phyloP scores from a whole-genome alignment of 1,140 invertebrate species.

The Polyergus mexicanus region DNA sequence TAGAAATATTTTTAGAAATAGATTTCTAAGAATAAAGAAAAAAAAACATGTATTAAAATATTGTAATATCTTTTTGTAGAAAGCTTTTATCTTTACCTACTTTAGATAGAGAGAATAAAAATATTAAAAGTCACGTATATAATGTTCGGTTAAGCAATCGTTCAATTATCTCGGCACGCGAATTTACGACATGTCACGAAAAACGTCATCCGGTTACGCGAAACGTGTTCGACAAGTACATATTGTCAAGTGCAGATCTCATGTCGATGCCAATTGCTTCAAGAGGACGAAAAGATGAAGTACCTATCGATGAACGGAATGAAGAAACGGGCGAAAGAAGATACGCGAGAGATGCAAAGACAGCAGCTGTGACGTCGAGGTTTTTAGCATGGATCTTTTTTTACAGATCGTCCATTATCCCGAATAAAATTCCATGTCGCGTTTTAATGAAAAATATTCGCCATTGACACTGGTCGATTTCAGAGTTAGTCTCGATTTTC shows the following conservation, averaged over 20 bases:
- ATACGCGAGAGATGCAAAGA: constrained; percentile 26
- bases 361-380: constrained; percentile 25
- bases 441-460: constrained; percentile 53
- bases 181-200: constrained; percentile 31
- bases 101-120: constrained; percentile 4
- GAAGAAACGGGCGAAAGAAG: constrained; percentile 19
- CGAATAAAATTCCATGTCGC: neutral
- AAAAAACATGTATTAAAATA: neutral
- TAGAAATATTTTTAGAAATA: neutral
- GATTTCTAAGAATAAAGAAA: neutral
- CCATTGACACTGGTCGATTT: neutral
- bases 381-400: constrained; percentile 23
- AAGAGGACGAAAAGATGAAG: constrained; percentile 40
- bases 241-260: constrained; percentile 46
- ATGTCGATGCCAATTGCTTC: constrained; percentile 1
- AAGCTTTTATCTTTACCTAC: neutral
- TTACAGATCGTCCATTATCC: neutral
- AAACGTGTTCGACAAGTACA: constrained; percentile 16
- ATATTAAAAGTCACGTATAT: constrained; percentile 1
- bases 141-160: neutral
- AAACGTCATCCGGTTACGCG: constrained; percentile 27
- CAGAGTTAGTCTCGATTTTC: neutral
- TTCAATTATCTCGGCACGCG: constrained; percentile 16
- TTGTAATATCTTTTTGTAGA: neutral
- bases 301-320: constrained; percentile 32